Percentiles rank a stretch among this genome's conserved stretches.
These are phyloP conservation scores for Drosophila albomicans DNA, from an alignment of 1,140 invertebrate species.

Conservation along the genomic window DNA sequence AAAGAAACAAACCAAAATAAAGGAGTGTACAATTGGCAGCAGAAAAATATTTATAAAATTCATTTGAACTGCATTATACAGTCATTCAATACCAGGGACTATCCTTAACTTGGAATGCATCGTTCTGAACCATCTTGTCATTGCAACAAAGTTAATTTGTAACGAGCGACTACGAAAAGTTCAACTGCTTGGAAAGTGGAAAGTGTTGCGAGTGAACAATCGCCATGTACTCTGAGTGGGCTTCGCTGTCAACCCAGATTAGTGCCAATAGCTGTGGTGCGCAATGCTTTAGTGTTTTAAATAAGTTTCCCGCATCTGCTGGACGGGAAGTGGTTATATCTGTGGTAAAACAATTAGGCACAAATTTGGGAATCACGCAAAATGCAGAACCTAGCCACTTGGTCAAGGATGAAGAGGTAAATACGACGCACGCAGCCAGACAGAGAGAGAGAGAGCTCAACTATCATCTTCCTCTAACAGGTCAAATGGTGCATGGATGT, in stretches of 20 bases:
- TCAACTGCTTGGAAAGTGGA: constrained; percentile 9
- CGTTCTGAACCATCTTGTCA: not conserved
- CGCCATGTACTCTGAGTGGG: constrained; percentile 93
- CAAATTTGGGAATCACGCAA: constrained; percentile 91
- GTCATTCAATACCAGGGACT: not conserved
- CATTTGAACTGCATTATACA: not conserved
- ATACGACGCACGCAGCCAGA: constrained; percentile 2
- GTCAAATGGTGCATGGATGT: constrained; percentile 87
- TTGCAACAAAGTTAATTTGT: not conserved
- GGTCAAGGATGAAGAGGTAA: constrained; percentile 91
- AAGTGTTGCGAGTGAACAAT: constrained; percentile 8
- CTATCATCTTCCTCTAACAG: constrained; percentile 26
- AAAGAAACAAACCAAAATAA: constrained; percentile 16
- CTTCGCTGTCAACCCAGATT: constrained; percentile 90
- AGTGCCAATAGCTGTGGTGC: constrained; percentile 88
- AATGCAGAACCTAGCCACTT: constrained; percentile 91
- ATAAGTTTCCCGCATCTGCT: constrained; percentile 91
- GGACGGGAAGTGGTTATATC: constrained; percentile 93
- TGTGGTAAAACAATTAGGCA: constrained; percentile 92
- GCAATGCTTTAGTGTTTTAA: constrained; percentile 92
- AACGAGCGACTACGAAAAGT: not conserved
- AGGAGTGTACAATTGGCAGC: constrained; percentile 4
- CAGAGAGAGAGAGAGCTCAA: not conserved
- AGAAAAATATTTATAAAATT: not conserved
- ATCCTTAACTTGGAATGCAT: not conserved